phyloP scores from a whole-genome alignment of 1,140 invertebrate species.

The Anastrepha obliqua region DNA sequence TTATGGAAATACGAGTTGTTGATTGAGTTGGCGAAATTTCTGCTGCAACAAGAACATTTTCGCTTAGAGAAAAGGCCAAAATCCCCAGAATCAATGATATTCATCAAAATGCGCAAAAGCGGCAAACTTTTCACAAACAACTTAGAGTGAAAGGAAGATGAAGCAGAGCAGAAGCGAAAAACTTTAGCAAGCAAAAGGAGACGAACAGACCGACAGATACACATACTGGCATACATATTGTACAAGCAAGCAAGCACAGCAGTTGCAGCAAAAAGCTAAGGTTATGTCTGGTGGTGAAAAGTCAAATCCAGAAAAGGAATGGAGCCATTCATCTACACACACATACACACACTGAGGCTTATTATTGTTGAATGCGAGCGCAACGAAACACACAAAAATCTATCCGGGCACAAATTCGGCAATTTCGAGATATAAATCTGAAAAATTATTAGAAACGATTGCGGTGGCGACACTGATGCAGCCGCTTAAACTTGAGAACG shows the following conservation, averaged over 20 bases:
- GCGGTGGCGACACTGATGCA: background rate
- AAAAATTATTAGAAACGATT: background rate
- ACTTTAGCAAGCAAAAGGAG: constrained; percentile 23
- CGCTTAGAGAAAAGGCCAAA: background rate
- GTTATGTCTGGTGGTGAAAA: background rate
- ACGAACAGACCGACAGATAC: background rate
- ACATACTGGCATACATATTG: background rate
- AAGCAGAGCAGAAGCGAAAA: background rate
- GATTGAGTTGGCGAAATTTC: background rate
- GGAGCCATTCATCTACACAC: background rate
- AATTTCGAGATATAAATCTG: constrained; percentile 50
- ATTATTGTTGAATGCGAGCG: too few species aligned
- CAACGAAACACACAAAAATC: background rate
- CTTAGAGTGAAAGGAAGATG: background rate
- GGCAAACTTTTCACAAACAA: constrained; percentile 39
- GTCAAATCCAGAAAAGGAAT: background rate
- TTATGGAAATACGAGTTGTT: constrained; percentile 29
- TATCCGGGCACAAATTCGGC: background rate
- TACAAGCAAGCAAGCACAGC: background rate
- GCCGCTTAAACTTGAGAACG: background rate
- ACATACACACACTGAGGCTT: background rate
- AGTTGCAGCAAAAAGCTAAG: too few species aligned
- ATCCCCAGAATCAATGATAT: constrained; percentile 37
- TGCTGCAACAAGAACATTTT: background rate
- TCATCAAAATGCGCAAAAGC: constrained; percentile 44